phyloP scores from a whole-genome alignment of 2,113 vertebrate genomes.

The Antechinus stuartii region DNA sequence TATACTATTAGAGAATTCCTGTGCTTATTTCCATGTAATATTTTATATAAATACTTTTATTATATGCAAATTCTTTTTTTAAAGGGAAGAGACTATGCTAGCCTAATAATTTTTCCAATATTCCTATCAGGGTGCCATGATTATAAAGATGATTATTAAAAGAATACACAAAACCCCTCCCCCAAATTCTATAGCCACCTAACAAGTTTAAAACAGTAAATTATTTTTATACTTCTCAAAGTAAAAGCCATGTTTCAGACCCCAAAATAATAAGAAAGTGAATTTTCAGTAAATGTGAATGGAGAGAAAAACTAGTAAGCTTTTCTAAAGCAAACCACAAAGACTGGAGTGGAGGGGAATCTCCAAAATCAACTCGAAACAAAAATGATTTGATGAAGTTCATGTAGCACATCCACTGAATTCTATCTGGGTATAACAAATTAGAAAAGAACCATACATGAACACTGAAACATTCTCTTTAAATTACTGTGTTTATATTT shows the following conservation, averaged over 20 bases:
- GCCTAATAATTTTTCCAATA: neutral
- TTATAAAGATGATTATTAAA: neutral
- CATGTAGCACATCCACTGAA: constrained; percentile 26
- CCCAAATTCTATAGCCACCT: constrained; percentile 5
- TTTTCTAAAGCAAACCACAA: neutral
- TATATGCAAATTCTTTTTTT: neutral
- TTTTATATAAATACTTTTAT: neutral
- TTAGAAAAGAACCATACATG: neutral
- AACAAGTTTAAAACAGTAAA: constrained; percentile 4
- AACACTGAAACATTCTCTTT: constrained; percentile 26
- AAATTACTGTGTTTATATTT: neutral
- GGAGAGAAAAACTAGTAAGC: neutral
- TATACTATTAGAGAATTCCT: neutral
- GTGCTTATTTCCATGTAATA: neutral
- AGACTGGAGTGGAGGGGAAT: neutral
- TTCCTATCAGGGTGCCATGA: neutral
- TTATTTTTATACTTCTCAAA: neutral
- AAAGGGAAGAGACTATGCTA: constrained; percentile 17
- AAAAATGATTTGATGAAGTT: constrained; percentile 33
- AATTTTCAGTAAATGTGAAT: neutral
- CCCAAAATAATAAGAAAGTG: neutral
- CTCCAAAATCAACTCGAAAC: constrained; percentile 31
- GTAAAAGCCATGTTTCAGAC: neutral
- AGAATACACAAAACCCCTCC: constrained; percentile 7
- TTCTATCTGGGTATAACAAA: constrained; percentile 42